Base-by-base conservation (phyloP, 2,113 vertebrate genomes). In the Dicerorhinus sumatrensis region DNA sequence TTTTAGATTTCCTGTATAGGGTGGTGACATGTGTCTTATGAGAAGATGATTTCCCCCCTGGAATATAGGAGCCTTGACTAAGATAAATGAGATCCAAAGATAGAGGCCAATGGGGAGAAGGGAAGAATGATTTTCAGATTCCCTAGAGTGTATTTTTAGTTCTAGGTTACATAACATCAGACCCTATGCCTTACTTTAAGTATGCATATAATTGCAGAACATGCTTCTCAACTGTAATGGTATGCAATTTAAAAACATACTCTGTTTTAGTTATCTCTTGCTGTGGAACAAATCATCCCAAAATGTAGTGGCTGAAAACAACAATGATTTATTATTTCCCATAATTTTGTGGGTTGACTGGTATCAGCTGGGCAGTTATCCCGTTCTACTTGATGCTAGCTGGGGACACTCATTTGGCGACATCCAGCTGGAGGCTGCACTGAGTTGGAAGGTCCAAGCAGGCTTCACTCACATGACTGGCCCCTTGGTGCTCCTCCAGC, bases 151-250 rank as follows among this genome's bases (percentile, higher is more conserved):
- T 31, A 33, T 39, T 87, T 54, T 54, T 60, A 79, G 72, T n/a
- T 97, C 70, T 62, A 94, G 79, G 48, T 51, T 80, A 93, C 82
- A 81, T 81, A 81, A 58, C 33, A 36, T 60, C 73, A 80, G 33
- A 36, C 13, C 21, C 36, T 63, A 48, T 65, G 58, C n/a, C 72
- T 89, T 63, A n/a, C 63, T 31, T 63, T 54, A 56, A 70, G 42
- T 70, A 39, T 94, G 39, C 39, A 36, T 31, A 81, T 80, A 67
- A 75, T 54, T 85, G 75, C 42, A 33, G 80, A 95, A 89, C 25
- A 75, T 62, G 89, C n/a, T 73, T 80, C 48, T 81, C 48, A 67
- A 94, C 21, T 86, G 16, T 46, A 85, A 63, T 16, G n/a, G 14
- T 1, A 39, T 6, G 18, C 39, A 72, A 80, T 46, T 80, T 75